Percentiles rank a stretch among this genome's conserved stretches.
Evolutionary conservation across 2,888 invertebrate species (phyloP).

Genomic region (Scaeva pyrastri): DNA sequence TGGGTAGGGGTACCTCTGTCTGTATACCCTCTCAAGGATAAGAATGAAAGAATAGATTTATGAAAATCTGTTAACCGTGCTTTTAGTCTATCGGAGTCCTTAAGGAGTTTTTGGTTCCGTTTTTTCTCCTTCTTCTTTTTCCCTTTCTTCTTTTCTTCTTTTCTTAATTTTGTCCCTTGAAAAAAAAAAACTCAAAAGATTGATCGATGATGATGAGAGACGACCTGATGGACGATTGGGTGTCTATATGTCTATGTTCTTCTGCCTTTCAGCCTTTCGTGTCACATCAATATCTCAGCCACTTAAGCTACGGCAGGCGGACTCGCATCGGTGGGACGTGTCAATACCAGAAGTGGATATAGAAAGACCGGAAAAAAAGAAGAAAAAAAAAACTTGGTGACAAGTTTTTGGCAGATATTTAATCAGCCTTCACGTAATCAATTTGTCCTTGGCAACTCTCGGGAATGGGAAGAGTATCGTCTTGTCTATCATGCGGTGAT

Average conservation of each 20-base stretch:
- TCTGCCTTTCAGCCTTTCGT: constrained; percentile 53
- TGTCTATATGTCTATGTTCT: constrained; percentile 25
- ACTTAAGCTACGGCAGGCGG: no score
- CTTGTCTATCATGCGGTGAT: constrained; percentile 12
- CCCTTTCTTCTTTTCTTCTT: not conserved
- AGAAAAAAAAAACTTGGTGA: constrained; percentile 60
- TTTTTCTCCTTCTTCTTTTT: not conserved
- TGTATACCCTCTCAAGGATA: constrained; percentile 35
- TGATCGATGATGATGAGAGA: constrained; percentile 71
- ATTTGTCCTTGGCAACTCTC: constrained; percentile 59
- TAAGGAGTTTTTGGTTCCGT: constrained; percentile 26
- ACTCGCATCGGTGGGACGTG: no score
- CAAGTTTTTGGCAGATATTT: constrained; percentile 73
- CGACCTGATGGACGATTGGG: constrained; percentile 30
- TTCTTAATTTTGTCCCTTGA: not conserved
- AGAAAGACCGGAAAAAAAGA: not conserved
- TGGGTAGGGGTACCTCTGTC: not conserved
- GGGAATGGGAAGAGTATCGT: not conserved
- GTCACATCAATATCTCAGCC: constrained; percentile 71
- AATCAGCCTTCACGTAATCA: constrained; percentile 75
- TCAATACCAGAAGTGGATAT: not conserved
- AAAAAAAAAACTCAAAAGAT: constrained; percentile 27
- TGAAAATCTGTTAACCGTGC: constrained; percentile 50
- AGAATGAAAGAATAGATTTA: constrained; percentile 50
- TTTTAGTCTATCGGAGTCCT: constrained; percentile 32